Conservation (phyloP, 53 echinoderm and acorn worm species). For the Henricia sp. region DNA sequence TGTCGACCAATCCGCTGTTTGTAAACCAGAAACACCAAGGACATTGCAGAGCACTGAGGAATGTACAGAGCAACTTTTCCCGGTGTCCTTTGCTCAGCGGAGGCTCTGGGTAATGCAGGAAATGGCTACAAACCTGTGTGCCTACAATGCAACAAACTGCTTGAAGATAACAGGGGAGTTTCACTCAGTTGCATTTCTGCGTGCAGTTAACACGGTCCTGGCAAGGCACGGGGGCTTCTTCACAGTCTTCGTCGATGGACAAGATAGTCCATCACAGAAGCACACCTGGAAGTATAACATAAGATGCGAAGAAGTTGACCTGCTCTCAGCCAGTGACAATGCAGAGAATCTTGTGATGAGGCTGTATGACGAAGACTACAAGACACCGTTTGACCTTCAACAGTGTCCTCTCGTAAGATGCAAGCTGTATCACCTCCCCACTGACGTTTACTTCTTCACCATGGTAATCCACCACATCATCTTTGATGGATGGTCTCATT, state of each 20-base stretch:
- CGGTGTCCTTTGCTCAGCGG: conserved; percentile 23
- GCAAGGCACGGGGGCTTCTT: conserved; percentile 1
- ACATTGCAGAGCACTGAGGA: no score
- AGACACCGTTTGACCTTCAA: conserved; percentile 20
- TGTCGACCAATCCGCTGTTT: no score
- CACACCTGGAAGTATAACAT: neutral
- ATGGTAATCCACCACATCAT: conserved; percentile 35
- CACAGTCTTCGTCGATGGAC: conserved; percentile 2
- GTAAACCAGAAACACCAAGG: neutral
- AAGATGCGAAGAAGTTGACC: conserved; percentile 10
- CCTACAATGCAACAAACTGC: conserved; percentile 28
- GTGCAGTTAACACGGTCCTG: conserved; percentile 13
- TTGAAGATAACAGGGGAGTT: conserved; percentile 13
- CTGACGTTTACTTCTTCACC: conserved; percentile 12
- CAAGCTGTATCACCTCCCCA: conserved; percentile 5
- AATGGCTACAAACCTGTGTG: conserved; percentile 16
- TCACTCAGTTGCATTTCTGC: neutral
- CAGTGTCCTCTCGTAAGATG: conserved; percentile 22
- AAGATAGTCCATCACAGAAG: neutral
- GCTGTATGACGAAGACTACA: conserved; percentile 28
- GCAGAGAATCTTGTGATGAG: neutral
- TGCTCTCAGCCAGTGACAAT: neutral
- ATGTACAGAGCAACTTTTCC: neutral
- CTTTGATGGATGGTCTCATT: conserved; percentile 30
- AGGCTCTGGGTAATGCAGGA: conserved; percentile 28